These are phyloP conservation scores for Odontocolon sp. DNA, from an alignment of 2,888 invertebrate species.

Conservation along the genomic window DNA sequence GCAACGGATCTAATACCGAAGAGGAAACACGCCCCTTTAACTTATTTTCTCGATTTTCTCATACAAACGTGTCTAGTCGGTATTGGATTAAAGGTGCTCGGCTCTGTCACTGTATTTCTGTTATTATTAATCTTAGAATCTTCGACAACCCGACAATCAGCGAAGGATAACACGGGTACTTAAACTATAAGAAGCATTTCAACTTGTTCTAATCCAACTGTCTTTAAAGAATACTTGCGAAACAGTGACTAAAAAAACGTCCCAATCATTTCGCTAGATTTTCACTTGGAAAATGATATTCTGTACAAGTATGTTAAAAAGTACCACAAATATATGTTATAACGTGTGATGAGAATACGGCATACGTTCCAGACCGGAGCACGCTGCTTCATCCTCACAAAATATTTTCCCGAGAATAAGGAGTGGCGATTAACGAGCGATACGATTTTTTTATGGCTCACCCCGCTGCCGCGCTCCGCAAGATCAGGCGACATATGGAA, in stretches of 20 bases:
- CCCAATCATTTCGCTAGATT: too few species aligned
- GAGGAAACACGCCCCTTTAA: conserved; percentile 43
- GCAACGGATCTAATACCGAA: conserved; percentile 3
- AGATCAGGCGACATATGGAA: conserved; percentile 44
- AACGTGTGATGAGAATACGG: too few species aligned
- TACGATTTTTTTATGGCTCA: conserved; percentile 56
- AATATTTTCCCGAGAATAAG: too few species aligned
- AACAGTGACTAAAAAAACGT: neutral
- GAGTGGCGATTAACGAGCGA: conserved; percentile 56
- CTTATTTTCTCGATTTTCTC: conserved; percentile 31
- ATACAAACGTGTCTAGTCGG: conserved; percentile 44
- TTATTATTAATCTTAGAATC: conserved; percentile 20
- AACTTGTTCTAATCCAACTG: conserved; percentile 25
- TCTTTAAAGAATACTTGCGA: neutral
- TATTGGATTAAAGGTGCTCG: neutral
- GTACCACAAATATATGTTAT: too few species aligned
- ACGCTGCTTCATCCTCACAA: conserved; percentile 21
- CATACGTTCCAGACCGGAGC: too few species aligned
- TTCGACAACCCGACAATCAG: conserved; percentile 22
- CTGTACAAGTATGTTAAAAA: too few species aligned
- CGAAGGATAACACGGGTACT: conserved; percentile 12
- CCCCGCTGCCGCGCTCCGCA: conserved; percentile 32
- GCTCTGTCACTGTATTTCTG: conserved; percentile 15
- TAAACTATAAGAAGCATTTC: conserved; percentile 6
- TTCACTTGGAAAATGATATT: too few species aligned